Conservation (phyloP, 2,888 invertebrate genomes). For the Colostygia pectinataria region DNA sequence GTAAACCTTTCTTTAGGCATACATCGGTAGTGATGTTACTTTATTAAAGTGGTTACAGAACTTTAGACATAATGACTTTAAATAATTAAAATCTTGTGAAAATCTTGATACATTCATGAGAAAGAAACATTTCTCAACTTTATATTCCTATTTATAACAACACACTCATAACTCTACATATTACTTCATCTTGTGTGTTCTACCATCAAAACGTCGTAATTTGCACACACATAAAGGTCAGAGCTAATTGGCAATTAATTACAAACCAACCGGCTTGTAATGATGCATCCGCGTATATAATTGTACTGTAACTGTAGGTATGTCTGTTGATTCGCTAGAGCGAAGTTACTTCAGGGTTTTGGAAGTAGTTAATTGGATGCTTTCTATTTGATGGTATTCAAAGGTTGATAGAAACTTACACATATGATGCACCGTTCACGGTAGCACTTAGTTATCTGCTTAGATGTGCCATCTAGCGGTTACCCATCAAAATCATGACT, state of each 20-base stretch:
- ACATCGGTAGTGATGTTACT: no score
- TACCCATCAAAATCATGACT: no score
- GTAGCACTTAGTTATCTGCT: no score
- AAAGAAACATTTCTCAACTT: neutral
- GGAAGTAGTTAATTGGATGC: neutral
- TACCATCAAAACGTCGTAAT: slow-evolving; percentile 30
- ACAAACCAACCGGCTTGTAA: slow-evolving; percentile 53
- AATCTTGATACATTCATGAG: neutral
- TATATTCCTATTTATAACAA: neutral
- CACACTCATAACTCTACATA: neutral
- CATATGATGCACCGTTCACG: no score
- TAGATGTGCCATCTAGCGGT: no score
- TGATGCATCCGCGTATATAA: slow-evolving; percentile 46
- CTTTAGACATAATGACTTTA: no score
- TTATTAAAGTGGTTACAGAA: no score
- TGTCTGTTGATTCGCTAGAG: slow-evolving; percentile 20
- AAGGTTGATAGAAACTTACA: no score
- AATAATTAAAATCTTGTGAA: no score
- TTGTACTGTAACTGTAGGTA: slow-evolving; percentile 30
- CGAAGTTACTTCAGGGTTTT: slow-evolving; percentile 12
- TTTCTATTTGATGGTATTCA: no score
- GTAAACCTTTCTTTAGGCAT: no score
- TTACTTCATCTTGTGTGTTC: slow-evolving; percentile 11
- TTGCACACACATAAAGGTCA: slow-evolving; percentile 46
- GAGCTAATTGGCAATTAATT: slow-evolving; percentile 60